Conservation (phyloP, 2,113 vertebrate genomes). For the Synodontis membranacea region DNA sequence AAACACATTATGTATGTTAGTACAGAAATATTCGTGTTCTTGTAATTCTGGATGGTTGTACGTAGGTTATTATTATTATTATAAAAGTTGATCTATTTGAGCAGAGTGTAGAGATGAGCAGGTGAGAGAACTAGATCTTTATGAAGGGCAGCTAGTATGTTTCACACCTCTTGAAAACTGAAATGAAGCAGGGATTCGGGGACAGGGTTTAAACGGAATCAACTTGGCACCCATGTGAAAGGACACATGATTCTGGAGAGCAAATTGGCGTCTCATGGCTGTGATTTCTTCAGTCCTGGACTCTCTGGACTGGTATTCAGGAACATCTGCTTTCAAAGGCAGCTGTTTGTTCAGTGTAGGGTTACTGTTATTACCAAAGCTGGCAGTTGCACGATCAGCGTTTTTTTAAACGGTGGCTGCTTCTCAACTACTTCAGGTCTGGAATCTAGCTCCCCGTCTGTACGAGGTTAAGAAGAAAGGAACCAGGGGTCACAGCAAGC, state of each 20-base stretch:
- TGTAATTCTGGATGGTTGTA: neutral
- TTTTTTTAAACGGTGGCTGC: conserved; percentile 56
- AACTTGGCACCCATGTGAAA: neutral
- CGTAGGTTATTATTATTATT: too few species aligned
- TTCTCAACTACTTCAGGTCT: neutral
- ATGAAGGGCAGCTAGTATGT: neutral
- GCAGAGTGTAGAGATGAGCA: neutral
- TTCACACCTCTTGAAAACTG: neutral
- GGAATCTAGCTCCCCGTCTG: neutral
- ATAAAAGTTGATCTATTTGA: neutral
- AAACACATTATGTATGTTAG: too few species aligned
- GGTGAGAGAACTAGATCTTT: neutral
- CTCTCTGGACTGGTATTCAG: conserved; percentile 35
- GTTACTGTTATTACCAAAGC: conserved; percentile 59
- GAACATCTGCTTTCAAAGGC: conserved; percentile 53
- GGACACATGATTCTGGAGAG: neutral
- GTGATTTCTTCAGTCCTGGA: neutral
- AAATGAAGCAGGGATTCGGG: neutral
- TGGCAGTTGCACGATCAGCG: conserved; percentile 37
- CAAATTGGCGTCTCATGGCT: conserved; percentile 7
- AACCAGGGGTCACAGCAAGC: neutral
- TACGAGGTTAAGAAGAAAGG: neutral
- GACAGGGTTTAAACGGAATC: neutral
- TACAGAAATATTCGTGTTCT: too few species aligned
- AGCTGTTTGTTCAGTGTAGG: conserved; percentile 65